Base-by-base conservation (phyloP, 2,888 invertebrate genomes). In the Acleris sparsana region DNA sequence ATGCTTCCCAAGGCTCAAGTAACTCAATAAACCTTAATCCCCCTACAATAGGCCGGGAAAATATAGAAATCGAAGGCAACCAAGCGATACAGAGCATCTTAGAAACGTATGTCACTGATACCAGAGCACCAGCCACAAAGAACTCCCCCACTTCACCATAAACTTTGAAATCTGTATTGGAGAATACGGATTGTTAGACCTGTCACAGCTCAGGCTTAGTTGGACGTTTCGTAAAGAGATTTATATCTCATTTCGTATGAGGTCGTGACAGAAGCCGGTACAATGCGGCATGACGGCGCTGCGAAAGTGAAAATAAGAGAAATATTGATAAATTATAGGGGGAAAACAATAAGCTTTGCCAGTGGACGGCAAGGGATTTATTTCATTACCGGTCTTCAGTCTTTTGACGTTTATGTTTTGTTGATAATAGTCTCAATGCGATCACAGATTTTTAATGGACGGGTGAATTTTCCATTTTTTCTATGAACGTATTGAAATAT, bases 181-280 rank as follows among this genome's bases (percentile, higher is more conserved):
- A 29, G 20, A 20, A 17, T n/a, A 33, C 51, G 49, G 44, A 44
- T n/a, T 5, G 20, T n/a, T n/a, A n/a, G 60, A 65, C 55, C 55
- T 65, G 55, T 61, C 65, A 65, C 44, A 61, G 72, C 20, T 70
- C 73, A 55, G 48, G 22, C 25, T 67, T 68, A 7, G 20, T 25
- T 70, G 73, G 74, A 53, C 60, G 69, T 48, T 69, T 69, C 60
- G 55, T 70, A 71, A 72, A 70, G 70, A 74, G 73, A 73, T 73
- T 76, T 73, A 74, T 76, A 74, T 76, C 74, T 73, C 72, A 73
- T 75, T 74, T 71, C 69, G 69, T 72, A 72, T 73, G 72, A 74
- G 73, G 60, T 69, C 69, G 57, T 74, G 72, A 73, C 71, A 72
- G 58, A 67, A 60, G 68, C 46, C 65, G 51, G 53, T 69, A 72